These are phyloP conservation scores for Steinernema scapterisci DNA, from an alignment of 2,888 invertebrate species.

Conservation along the genomic window DNA sequence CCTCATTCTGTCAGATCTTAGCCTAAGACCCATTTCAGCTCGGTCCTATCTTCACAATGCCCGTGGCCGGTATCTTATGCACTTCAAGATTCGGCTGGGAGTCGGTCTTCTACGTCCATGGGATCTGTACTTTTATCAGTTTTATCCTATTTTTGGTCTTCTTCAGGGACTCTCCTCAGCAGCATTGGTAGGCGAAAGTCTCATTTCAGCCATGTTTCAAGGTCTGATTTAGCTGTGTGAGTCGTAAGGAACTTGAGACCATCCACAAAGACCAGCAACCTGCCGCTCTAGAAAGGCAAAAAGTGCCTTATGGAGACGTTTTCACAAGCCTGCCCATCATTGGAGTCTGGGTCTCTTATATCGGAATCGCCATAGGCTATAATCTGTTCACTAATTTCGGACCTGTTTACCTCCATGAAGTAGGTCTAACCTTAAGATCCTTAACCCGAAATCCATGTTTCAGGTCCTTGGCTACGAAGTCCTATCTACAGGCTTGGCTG, in stretches of 20 bases:
- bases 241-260: neutral
- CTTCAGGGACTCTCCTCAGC: neutral
- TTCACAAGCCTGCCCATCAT: neutral
- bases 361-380: slow-evolving; percentile 1
- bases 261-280: neutral
- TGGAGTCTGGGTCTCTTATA: slow-evolving; percentile 10
- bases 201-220: neutral
- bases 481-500: neutral
- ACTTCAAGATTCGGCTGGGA: neutral
- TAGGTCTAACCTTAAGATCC: no score
- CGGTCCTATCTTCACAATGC: slow-evolving; percentile 8
- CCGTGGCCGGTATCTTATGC: neutral
- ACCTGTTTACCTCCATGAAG: slow-evolving; percentile 1
- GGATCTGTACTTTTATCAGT: neutral
- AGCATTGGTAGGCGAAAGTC: neutral
- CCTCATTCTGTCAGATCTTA: neutral
- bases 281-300: neutral
- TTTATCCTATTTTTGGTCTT: neutral
- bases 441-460: neutral
- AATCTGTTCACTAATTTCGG: slow-evolving; percentile 18
- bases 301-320: neutral
- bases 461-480: neutral
- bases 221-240: neutral
- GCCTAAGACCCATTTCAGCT: neutral
- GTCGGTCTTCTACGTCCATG: slow-evolving; percentile 2